Evolutionary conservation across 2,113 vertebrate genomes (phyloP), one percentile per base, ranked within the genome.

Genomic region (Oncorhynchus keta): DNA sequence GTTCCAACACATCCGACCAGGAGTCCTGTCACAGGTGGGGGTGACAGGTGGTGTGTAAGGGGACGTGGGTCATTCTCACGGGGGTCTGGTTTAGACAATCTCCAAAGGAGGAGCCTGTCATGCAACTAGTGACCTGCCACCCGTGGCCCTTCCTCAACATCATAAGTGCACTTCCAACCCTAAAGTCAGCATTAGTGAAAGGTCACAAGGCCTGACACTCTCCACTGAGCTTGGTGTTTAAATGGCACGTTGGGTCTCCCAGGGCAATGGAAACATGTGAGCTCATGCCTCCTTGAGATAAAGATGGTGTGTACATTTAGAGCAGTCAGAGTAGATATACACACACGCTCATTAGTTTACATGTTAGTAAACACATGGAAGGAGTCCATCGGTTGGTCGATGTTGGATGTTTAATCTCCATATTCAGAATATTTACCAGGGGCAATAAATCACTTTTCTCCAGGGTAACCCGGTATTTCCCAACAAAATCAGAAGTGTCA

Each of bases 51-150:
- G 39, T 2, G 39, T 9, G 39, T 39, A 39, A 8, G 39, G 8
- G 39, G 39, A 9, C 39, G 20, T 20, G 22, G 61, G 62, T 68
- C 59, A 35, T 85, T 89, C 84, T 73, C 84, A 88, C 76, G 45
- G 76, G 67, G 77, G 77, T 82, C 76, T 67, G 72, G 76, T 87
- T 84, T 77, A 67, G 73, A 70, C 24, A 65, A 39, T 12, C 22
- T 26, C 51, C 18, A 16, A 35, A 66, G 64, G 57, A 39, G 49
- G 62, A 67, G 12, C 16, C 49, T 16, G 49, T 51, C 64, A 16
- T 22, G 30, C 75, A 7, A 12, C 24, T 49, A 64, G 59, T 22
- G 74, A 49, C 72, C 35, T 39, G 35, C 35, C 7, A 39, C 6
- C 35, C 35, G 35, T 39, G 35, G 35, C 8, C 39, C 39, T 39